Base-by-base conservation (phyloP, 2,113 vertebrate genomes). In the Chionomys nivalis region DNA sequence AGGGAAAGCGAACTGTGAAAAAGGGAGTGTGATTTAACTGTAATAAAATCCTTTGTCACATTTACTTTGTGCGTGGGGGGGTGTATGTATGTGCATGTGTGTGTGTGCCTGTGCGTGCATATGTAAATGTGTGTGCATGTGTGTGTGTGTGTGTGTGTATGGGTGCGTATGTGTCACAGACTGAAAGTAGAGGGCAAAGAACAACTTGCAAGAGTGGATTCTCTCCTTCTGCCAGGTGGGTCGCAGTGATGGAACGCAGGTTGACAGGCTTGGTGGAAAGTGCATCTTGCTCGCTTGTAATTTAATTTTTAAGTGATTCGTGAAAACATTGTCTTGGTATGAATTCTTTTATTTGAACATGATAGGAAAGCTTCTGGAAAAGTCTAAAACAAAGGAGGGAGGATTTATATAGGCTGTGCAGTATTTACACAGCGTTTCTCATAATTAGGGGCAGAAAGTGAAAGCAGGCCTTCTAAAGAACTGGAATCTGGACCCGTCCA, bases 281-380 rank as follows among this genome's bases (percentile, higher is more conserved):
- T 47, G 42, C 28, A 68, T 47, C 5, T 66, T 21, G 9, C 5
- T 47, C 17, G 13, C 4, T 16, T 42, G 7, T 47, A 66, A 36
- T 47, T 68, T 66, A 52, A 72, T 26, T 82, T 96, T 93, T 88
- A 91, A 95, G 77, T 1, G 58, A 58, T 31, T 66, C 83, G 16
- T 89, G 85, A 63, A 52, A 86, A 63, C 65, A 24, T 61, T 92
- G 75, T 31, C 73, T 91, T 85, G 42, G 39, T 68, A 93, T 87
- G 28, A 26, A 75, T 70, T 0, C 16, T 89, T 94, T 93, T 82
- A 83, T 65, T 89, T 66, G 3, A 31, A 75, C n/a, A 39, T 66
- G 89, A 91, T 19, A 76, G 58, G 47, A 63, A 10, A 7, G 5
- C 36, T 28, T 73, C 79, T 61, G 36, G 52, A 33, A 31, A 61